phyloP scores from a whole-genome alignment of 2,797 vertebrate genomes.

The Myripristis jacobus region DNA sequence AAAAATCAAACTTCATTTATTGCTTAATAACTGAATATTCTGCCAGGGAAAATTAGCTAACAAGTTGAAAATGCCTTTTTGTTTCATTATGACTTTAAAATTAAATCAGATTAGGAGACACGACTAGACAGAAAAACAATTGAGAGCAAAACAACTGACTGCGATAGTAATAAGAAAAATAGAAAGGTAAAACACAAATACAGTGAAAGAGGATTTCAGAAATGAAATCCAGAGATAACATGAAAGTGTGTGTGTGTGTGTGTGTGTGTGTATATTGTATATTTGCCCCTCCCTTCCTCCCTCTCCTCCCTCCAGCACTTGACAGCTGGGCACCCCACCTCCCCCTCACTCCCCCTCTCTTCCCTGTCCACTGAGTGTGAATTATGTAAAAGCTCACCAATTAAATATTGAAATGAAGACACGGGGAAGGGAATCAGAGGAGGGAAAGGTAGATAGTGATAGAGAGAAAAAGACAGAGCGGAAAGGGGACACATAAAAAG shows the following conservation, averaged over 20 bases:
- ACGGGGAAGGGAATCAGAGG: constrained; percentile 43
- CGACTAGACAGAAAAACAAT: background rate
- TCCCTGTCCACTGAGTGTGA: constrained; percentile 40
- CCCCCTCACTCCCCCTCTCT: constrained; percentile 15
- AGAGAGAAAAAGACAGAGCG: background rate
- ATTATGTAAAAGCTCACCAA: constrained; percentile 66
- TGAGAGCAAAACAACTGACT: too few species aligned
- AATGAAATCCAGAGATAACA: background rate
- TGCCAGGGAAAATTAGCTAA: too few species aligned
- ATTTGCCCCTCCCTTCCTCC: background rate
- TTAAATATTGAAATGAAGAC: constrained; percentile 75
- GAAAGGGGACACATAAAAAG: background rate
- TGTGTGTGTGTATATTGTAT: background rate
- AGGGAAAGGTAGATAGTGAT: background rate
- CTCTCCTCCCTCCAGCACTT: constrained; percentile 25
- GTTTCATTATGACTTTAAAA: too few species aligned
- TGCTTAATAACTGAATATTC: too few species aligned
- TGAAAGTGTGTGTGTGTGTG: constrained; percentile 8
- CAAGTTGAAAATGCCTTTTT: too few species aligned
- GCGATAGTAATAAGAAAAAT: background rate
- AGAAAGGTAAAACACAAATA: too few species aligned
- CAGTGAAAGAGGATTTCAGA: background rate
- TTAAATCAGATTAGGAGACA: too few species aligned
- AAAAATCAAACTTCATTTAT: too few species aligned
- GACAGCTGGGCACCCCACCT: constrained; percentile 41